A percentile compares a stretch with the other conserved stretches of the same genome.
Evolutionary conservation across 2,888 invertebrate species (phyloP).

Genomic region (Amiota communis): DNA sequence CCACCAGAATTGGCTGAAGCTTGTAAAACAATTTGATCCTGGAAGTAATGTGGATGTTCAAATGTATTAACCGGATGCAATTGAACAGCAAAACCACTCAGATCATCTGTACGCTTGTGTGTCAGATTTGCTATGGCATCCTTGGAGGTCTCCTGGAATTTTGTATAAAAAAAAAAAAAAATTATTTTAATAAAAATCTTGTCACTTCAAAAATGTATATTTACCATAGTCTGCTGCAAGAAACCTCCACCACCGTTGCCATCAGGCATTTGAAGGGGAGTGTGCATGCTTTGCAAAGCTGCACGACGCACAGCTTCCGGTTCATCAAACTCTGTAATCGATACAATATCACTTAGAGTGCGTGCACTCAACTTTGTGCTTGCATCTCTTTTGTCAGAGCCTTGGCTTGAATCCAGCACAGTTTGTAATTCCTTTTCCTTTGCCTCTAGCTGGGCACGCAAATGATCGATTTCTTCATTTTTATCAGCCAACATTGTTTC

Average conservation of each 20-base stretch:
- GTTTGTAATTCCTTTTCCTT: conserved; percentile 74
- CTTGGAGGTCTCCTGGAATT: conserved; percentile 66
- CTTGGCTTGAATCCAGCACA: conserved; percentile 74
- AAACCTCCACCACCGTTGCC: conserved; percentile 57
- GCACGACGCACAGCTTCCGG: conserved; percentile 78
- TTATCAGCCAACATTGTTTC: conserved; percentile 80
- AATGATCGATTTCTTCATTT: conserved; percentile 79
- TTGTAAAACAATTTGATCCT: conserved; percentile 56
- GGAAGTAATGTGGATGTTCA: conserved; percentile 72
- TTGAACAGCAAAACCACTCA: conserved; percentile 60
- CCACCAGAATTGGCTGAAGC: conserved; percentile 56
- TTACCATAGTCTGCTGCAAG: conserved; percentile 67
- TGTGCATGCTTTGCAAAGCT: conserved; percentile 45
- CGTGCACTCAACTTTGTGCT: conserved; percentile 79
- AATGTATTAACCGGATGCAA: conserved; percentile 67
- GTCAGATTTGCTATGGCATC: conserved; percentile 68
- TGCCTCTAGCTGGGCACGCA: conserved; percentile 75
- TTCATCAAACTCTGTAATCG: conserved; percentile 83
- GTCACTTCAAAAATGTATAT: too few relatives aligned
- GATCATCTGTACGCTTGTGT: conserved; percentile 65
- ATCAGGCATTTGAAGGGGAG: conserved; percentile 61
- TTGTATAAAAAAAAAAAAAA: conserved; percentile 1
- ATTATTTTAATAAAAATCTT: too few relatives aligned
- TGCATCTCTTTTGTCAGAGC: conserved; percentile 73
- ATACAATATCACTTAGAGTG: conserved; percentile 82